Evolutionary conservation across 2,113 vertebrate species (phyloP).

Genomic region (Sprattus sprattus): DNA sequence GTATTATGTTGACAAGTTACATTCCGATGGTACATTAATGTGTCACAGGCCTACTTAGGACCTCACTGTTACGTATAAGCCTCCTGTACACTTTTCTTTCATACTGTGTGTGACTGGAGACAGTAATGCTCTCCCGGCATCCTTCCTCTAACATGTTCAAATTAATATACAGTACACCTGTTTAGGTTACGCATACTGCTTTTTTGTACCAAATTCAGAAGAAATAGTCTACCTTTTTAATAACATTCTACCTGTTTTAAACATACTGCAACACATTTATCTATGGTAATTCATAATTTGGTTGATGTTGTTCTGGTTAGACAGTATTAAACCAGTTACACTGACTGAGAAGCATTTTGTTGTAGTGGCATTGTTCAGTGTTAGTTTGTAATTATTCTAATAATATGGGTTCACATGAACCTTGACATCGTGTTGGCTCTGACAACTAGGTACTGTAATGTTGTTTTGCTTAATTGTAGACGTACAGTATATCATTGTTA

Average conservation of each 20-base stretch:
- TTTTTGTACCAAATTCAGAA: background rate
- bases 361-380: background rate
- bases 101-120: background rate
- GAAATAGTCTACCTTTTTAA: background rate
- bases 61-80: background rate
- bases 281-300: background rate
- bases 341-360: background rate
- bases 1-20: background rate
- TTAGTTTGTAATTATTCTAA: background rate
- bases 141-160: background rate
- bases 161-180: background rate
- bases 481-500: background rate
- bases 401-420: background rate
- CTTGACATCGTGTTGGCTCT: background rate
- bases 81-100: background rate
- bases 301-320: background rate
- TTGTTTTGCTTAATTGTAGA: background rate
- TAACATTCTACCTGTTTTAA: background rate
- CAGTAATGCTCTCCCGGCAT: background rate
- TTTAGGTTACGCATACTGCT: background rate
- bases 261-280: background rate
- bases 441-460: slow-evolving; percentile 17
- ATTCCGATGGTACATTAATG: background rate
- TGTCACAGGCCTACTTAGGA: background rate
- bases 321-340: slow-evolving; percentile 14